Percentiles rank a stretch among this genome's conserved stretches.
phyloP scores from a whole-genome alignment of 2,113 vertebrate genomes.

The Leiothrix lutea region DNA sequence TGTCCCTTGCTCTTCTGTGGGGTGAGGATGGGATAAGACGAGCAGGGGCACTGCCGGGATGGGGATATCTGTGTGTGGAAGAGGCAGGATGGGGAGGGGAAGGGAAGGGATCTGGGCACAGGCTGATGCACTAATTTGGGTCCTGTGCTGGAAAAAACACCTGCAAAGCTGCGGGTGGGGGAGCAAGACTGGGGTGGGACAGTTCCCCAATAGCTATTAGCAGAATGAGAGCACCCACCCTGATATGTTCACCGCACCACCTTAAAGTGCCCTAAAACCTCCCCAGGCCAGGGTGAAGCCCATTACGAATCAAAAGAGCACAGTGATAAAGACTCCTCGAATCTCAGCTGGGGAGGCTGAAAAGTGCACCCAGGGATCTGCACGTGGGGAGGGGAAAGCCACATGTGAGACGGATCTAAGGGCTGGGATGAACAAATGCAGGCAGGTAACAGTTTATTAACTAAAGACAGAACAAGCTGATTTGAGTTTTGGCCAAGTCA shows the following conservation, averaged over 20 bases:
- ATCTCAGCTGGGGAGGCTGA: background rate
- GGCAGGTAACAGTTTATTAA: background rate
- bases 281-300: background rate
- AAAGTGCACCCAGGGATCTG: background rate
- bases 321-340: background rate
- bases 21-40: background rate
- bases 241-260: accelerated
- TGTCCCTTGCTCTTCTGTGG: background rate
- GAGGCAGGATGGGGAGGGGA: background rate
- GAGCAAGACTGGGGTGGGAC: background rate
- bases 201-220: background rate
- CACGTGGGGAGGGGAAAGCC: background rate
- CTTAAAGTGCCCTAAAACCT: background rate
- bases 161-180: background rate
- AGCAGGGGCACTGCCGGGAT: background rate
- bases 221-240: background rate
- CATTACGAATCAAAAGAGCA: background rate
- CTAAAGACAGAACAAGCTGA: background rate
- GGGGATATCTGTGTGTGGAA: background rate
- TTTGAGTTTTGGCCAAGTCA: background rate
- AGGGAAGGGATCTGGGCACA: background rate
- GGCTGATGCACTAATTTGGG: accelerated
- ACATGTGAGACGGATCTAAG: accelerated
- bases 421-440: background rate
- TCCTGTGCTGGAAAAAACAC: background rate